Conservation (phyloP, 2,113 vertebrate genomes). For the Hippopotamus amphibius region DNA sequence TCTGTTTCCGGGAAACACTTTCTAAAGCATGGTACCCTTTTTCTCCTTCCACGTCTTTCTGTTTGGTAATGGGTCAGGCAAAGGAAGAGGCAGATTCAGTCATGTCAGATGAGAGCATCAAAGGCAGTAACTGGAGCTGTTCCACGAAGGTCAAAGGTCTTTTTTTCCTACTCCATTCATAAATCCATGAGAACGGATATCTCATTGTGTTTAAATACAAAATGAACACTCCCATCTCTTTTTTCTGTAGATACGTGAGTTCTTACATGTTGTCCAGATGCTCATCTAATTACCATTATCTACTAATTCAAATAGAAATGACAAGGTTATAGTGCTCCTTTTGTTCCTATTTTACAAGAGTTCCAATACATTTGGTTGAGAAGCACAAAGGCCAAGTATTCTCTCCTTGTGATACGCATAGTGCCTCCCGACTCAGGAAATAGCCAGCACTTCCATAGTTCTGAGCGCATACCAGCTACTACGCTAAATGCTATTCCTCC, state of each 20-base stretch:
- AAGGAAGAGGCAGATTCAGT: background rate
- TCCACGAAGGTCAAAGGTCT: background rate
- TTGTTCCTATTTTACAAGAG: background rate
- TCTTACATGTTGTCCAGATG: background rate
- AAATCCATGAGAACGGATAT: background rate
- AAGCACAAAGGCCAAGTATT: background rate
- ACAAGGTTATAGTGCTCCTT: background rate
- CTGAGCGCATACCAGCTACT: background rate
- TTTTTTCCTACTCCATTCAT: background rate
- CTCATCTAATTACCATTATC: background rate
- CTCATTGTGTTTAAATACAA: slow-evolving; percentile 41
- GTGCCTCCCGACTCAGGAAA: background rate
- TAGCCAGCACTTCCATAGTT: background rate
- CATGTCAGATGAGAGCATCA: background rate
- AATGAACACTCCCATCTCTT: background rate
- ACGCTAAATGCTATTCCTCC: background rate
- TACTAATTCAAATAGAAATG: background rate
- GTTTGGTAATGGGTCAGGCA: background rate
- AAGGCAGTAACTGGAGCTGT: background rate
- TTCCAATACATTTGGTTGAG: background rate
- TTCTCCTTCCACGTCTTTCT: background rate
- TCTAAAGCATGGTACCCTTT: background rate
- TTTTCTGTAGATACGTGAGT: background rate
- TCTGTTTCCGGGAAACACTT: background rate
- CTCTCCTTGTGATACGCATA: background rate